Conservation (phyloP, 2,888 invertebrate species). For the Cephus sareptanus region DNA sequence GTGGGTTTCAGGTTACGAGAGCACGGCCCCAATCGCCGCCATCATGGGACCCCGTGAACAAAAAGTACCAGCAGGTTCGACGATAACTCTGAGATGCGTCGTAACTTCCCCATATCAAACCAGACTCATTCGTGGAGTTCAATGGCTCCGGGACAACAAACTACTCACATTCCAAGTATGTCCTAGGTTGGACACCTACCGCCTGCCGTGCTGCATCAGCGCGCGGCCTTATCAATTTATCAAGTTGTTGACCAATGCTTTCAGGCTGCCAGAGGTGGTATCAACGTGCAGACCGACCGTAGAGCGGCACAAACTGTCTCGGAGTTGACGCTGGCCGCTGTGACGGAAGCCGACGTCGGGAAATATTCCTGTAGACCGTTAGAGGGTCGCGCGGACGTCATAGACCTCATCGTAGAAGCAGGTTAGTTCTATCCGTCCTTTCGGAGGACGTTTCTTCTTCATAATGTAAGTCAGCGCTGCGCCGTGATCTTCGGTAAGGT, state of each 20-base stretch:
- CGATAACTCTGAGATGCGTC: slow-evolving; percentile 71
- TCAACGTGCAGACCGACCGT: slow-evolving; percentile 75
- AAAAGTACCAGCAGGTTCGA: slow-evolving; percentile 69
- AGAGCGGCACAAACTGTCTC: slow-evolving; percentile 71
- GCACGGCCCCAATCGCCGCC: slow-evolving; percentile 65
- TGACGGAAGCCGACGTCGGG: slow-evolving; percentile 69
- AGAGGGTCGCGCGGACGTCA: slow-evolving; percentile 70
- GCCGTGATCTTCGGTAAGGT: too few relatives aligned
- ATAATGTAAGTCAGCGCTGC: too few relatives aligned
- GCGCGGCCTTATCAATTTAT: slow-evolving; percentile 1
- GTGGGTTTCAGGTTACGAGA: slow-evolving; percentile 61
- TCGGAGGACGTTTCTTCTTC: too few relatives aligned
- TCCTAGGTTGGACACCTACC: too few relatives aligned
- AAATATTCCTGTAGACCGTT: slow-evolving; percentile 77
- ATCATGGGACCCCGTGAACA: slow-evolving; percentile 71
- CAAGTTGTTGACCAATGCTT: slow-evolving; percentile 22
- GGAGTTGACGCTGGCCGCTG: slow-evolving; percentile 72
- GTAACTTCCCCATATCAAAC: slow-evolving; percentile 65
- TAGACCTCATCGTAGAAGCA: slow-evolving; percentile 73
- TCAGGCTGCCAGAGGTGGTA: slow-evolving; percentile 69
- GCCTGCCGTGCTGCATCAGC: too few relatives aligned
- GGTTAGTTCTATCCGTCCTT: slow-evolving; percentile 63
- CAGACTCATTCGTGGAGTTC: slow-evolving; percentile 65
- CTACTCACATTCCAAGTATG: slow-evolving; percentile 70
- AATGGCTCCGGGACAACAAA: slow-evolving; percentile 71